Conservation (phyloP, 2,797 vertebrate species). For the Pangasius mekongensis region DNA sequence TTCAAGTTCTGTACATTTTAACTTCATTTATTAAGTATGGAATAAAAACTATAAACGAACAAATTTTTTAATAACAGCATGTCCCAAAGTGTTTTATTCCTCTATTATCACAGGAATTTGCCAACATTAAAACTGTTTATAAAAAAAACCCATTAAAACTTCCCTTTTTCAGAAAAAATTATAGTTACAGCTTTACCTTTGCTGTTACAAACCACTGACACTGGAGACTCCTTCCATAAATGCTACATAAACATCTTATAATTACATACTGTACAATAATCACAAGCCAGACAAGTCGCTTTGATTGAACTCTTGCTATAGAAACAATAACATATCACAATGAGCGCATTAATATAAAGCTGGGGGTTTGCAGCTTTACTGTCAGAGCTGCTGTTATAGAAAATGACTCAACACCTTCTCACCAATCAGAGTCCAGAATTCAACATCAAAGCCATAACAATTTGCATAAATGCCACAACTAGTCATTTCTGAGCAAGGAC, state of each 20-base stretch:
- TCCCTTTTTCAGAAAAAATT: too few relatives aligned
- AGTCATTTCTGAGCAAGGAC: background rate
- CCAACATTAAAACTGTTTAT: too few relatives aligned
- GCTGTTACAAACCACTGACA: too few relatives aligned
- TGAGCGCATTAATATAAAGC: background rate
- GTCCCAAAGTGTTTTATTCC: too few relatives aligned
- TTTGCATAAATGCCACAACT: background rate
- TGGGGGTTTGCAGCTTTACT: background rate
- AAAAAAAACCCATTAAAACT: too few relatives aligned
- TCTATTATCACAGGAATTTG: too few relatives aligned
- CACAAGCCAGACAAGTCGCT: background rate
- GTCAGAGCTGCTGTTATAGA: background rate
- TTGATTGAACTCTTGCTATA: background rate
- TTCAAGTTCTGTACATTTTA: background rate
- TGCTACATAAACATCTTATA: background rate
- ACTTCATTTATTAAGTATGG: too few relatives aligned
- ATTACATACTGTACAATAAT: background rate
- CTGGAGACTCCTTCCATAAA: background rate
- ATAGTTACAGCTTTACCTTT: too few relatives aligned
- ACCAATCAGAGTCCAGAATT: constrained; percentile 1
- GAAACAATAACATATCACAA: background rate
- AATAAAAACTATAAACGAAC: too few relatives aligned
- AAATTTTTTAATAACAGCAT: too few relatives aligned
- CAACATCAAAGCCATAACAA: background rate
- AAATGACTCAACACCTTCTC: background rate